Conservation (phyloP, 2,888 invertebrate genomes). For the Parnassius mnemosyne region DNA sequence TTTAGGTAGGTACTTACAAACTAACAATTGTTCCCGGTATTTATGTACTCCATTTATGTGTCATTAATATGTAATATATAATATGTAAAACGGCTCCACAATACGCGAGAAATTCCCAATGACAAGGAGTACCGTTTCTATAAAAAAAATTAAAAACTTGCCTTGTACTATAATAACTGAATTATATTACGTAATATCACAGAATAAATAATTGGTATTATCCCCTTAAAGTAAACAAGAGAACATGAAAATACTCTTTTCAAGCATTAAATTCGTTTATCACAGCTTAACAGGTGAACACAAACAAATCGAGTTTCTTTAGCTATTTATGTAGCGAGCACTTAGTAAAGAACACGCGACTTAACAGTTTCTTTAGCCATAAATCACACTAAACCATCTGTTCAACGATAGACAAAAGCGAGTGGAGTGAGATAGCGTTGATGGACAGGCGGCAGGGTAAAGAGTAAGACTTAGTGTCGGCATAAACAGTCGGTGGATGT, state of each 20-base stretch:
- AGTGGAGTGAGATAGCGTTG: slow-evolving; percentile 28
- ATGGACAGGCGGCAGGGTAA: slow-evolving; percentile 29
- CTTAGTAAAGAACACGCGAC: background rate
- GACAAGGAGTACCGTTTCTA: no score
- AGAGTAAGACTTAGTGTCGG: slow-evolving; percentile 14
- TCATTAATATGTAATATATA: no score
- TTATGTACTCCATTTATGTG: no score
- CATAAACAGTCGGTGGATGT: slow-evolving; percentile 29
- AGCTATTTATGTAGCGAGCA: slow-evolving; percentile 3
- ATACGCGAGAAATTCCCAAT: no score
- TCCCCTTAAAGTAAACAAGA: no score
- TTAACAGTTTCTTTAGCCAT: slow-evolving; percentile 17
- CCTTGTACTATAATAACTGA: no score
- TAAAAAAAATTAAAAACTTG: no score
- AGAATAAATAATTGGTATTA: no score
- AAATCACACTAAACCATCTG: slow-evolving; percentile 27
- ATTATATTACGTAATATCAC: no score
- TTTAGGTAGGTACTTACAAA: no score
- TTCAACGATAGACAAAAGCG: slow-evolving; percentile 29
- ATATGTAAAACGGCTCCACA: no score
- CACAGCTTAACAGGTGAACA: background rate
- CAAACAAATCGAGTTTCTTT: slow-evolving; percentile 1
- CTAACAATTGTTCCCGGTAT: no score
- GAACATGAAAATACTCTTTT: background rate
- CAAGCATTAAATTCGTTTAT: slow-evolving; percentile 5